phyloP scores from a whole-genome alignment of 2,888 invertebrate species.

The Brachyopa scutellaris region DNA sequence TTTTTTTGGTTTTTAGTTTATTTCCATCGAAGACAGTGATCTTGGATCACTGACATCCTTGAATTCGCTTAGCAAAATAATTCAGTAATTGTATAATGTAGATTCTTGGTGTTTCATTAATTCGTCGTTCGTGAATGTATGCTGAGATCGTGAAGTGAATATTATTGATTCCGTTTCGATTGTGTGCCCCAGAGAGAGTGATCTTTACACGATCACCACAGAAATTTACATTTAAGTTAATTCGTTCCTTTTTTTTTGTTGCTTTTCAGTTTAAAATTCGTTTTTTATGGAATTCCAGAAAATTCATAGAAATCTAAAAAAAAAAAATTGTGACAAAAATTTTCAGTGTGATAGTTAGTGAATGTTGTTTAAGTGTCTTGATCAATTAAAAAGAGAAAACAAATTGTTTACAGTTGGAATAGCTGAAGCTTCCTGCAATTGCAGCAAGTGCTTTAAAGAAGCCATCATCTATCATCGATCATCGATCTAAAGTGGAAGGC shows the following conservation, averaged over 20 bases:
- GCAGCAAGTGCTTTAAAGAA: slow-evolving; percentile 4
- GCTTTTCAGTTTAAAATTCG: too few species aligned
- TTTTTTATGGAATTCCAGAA: neutral
- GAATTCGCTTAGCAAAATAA: slow-evolving; percentile 22
- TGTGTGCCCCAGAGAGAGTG: neutral
- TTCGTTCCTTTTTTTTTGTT: neutral
- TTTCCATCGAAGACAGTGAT: slow-evolving; percentile 65
- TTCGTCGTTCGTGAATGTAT: slow-evolving; percentile 2
- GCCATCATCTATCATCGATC: too few species aligned
- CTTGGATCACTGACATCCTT: slow-evolving; percentile 70
- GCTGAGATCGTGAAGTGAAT: slow-evolving; percentile 14
- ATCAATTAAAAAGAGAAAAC: neutral
- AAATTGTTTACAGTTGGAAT: slow-evolving; percentile 4
- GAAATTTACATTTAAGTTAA: neutral
- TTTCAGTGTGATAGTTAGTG: slow-evolving; percentile 5
- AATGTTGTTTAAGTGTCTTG: neutral
- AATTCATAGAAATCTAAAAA: neutral
- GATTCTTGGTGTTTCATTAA: slow-evolving; percentile 24
- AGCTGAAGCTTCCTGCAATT: neutral
- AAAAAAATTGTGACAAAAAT: slow-evolving; percentile 19
- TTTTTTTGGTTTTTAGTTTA: slow-evolving; percentile 36
- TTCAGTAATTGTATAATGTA: slow-evolving; percentile 25
- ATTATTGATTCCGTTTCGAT: neutral
- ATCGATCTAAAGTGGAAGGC: neutral
- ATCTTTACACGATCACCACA: neutral